Conservation (phyloP, 2,888 invertebrate genomes). For the Ecliptopera silaceata region DNA sequence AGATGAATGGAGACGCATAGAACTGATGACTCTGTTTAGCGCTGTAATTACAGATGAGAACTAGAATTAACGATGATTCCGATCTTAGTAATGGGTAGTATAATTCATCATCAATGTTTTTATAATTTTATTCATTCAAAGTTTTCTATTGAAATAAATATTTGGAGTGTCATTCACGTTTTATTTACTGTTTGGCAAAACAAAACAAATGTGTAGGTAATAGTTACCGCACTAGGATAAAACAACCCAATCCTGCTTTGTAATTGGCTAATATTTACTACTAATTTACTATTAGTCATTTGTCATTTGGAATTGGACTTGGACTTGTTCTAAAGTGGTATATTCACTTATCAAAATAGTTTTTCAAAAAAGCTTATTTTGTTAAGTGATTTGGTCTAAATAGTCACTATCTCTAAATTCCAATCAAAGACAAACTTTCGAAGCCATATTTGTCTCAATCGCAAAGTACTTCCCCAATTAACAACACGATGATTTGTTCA, state of each 20-base stretch:
- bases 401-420: conserved; percentile 1
- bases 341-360: no score
- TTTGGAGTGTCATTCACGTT: no score
- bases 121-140: no score
- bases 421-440: neutral
- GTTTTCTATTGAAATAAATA: no score
- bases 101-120: neutral
- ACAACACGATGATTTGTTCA: conserved; percentile 37
- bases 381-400: no score
- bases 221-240: neutral
- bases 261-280: conserved; percentile 74
- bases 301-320: no score
- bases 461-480: conserved; percentile 25
- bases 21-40: conserved; percentile 30
- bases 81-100: conserved; percentile 6
- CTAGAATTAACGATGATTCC: neutral
- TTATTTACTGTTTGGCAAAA: no score
- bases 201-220: no score
- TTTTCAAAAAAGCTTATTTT: conserved; percentile 64
- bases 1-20: conserved; percentile 15
- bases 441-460: conserved; percentile 8
- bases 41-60: conserved; percentile 12
- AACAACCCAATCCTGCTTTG: conserved; percentile 48
- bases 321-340: no score
- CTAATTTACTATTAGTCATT: no score